Conservation (phyloP, 2,888 invertebrate species). For the Steinernema scapterisci region DNA sequence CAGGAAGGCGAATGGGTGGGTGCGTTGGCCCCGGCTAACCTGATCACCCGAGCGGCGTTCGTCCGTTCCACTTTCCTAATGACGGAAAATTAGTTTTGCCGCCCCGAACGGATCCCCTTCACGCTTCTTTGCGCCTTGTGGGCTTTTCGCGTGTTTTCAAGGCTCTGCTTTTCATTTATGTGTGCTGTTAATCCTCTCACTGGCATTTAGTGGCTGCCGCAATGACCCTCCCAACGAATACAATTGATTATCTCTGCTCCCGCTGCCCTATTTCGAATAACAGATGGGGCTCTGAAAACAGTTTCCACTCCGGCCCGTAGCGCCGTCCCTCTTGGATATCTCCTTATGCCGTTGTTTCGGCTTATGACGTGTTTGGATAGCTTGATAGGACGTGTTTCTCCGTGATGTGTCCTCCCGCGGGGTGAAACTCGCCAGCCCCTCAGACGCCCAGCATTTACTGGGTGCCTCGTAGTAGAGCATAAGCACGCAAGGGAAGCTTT, state of each 20-base stretch:
- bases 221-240: background rate
- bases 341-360: background rate
- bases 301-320: background rate
- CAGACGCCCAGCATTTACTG: background rate
- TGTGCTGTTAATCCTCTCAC: slow-evolving; percentile 14
- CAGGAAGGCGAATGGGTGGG: background rate
- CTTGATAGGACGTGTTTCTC: background rate
- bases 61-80: slow-evolving; percentile 7
- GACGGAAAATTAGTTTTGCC: slow-evolving; percentile 31
- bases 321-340: background rate
- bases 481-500: background rate
- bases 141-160: background rate
- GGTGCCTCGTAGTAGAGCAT: background rate
- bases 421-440: background rate
- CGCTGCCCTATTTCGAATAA: background rate
- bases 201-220: background rate
- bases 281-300: background rate
- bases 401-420: background rate
- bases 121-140: background rate
- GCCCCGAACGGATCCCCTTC: background rate
- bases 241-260: slow-evolving; percentile 21
- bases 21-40: background rate
- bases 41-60: background rate
- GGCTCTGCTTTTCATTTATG: slow-evolving; percentile 12
- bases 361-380: background rate